Base-by-base conservation (phyloP, 2,797 vertebrate genomes). In the Chaetodon trifasciatus region DNA sequence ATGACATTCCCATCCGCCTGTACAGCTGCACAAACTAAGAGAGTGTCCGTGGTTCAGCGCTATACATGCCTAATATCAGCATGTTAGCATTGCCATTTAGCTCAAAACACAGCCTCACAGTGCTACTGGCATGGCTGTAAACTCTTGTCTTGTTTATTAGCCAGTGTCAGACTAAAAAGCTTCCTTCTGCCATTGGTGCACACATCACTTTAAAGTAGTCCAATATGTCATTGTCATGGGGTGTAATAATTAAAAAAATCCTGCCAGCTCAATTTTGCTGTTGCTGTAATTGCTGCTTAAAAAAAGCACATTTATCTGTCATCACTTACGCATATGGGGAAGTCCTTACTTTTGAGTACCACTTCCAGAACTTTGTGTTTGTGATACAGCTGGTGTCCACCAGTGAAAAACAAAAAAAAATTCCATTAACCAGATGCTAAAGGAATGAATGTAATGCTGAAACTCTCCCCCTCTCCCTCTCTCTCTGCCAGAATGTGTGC, bases 381-480 rank as follows among this genome's bases (percentile, higher is more conserved):
- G 50, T 28, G n/a, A 82, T 70, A 70, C 49, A 80, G 46, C 69
- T 58, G 67, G 35, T n/a, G 11, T 69, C 55, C 32, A n/a, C 65
- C 37, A 15, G 40, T 63, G 64, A 23, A 79, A 86, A 84, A 84
- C 47, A 76, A 87, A 78, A 61, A 52, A 42, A 58, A 66, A 76
- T 78, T 78, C 65, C 55, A 71, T 80, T 70, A 72, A 68, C 66
- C 62, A 79, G 56, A 79, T 61, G 35, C 78, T 32, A 35, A 23
- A 63, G 60, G 77, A 42, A 86, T 74, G 67, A 75, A 78, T 79
- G 37, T 32, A 52, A 64, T 32, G 42, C 63, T 74, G 57, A 80
- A 74, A 63, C 24, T 66, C 39, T 63, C 82, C 76, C 75, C 28
- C 42, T 3, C 42, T 0, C 42, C 70, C 55, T 77, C 24, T 76